Base-by-base conservation (phyloP, 2,113 vertebrate species). In the Gallinago paraguaiae region DNA sequence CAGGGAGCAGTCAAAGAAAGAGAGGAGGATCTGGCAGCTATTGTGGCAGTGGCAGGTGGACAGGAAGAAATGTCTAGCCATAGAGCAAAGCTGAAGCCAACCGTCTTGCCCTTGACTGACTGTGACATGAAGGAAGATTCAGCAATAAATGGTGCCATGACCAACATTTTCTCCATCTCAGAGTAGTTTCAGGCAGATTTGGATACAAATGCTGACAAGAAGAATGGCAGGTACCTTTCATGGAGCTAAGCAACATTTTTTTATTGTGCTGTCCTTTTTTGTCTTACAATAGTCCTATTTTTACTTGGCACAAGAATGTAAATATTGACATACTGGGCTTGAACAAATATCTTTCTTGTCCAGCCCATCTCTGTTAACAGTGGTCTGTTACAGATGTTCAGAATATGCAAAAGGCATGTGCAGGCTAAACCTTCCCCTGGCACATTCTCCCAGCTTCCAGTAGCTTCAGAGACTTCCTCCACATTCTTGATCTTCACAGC, bases 151-250 rank as follows among this genome's bases (percentile, higher is more conserved):
- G 23, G 82, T 79, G 68, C 64, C 39, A 90, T 93, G 60, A 87
- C 31, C 88, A 78, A 7, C 43, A 75, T 96, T 92, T 82, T 96
- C 71, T 92, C 88, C 17, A 48, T 14, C 51, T 87, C 50, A 69
- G 46, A 69, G 28, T 57, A 59, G 7, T 35, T 92, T 79, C 65
- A 83, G 48, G 8, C 5, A 56, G 13, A 85, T 85, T 87, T 86
- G 72, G 68, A 89, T 81, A 71, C 30, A 92, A 90, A 85, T 90
- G 89, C 54, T 93, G 81, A 85, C 81, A 93, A 88, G 46, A 88
- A 64, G 61, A 82, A 78, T 27, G 25, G 12, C 16, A 71, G 46
- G 4, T 51, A 6, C 2, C 2, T 37, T 78, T 86, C 7, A 8
- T 69, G 25, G 75, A 78, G 39, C 8, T 60, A 92, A 82, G 70